Evolutionary conservation across 2,888 invertebrate species (phyloP).

Genomic region (Molorchus minor): DNA sequence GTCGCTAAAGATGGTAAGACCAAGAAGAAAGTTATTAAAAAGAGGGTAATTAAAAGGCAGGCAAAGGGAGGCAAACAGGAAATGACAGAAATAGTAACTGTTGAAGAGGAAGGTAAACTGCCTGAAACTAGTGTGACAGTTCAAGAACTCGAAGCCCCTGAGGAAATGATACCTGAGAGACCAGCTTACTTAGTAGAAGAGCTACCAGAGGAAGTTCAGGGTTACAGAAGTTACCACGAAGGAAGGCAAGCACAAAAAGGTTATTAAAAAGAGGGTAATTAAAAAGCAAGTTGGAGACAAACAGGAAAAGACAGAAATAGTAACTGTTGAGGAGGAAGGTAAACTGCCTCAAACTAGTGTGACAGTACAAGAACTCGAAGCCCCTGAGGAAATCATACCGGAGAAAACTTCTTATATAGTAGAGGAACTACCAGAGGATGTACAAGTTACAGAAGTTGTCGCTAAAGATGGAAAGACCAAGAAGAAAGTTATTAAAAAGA

Average conservation of each 20-base stretch:
- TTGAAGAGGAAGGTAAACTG: slow-evolving; percentile 48
- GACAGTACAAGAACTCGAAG: slow-evolving; percentile 48
- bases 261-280: slow-evolving; percentile 54
- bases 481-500: slow-evolving; percentile 53
- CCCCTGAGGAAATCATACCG: slow-evolving; percentile 43
- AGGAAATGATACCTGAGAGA: slow-evolving; percentile 40
- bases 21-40: slow-evolving; percentile 48
- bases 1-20: slow-evolving; percentile 51
- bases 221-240: slow-evolving; percentile 39
- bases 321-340: slow-evolving; percentile 55
- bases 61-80: slow-evolving; percentile 54
- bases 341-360: slow-evolving; percentile 57
- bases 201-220: slow-evolving; percentile 47
- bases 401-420: slow-evolving; percentile 34
- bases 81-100: slow-evolving; percentile 59
- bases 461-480: slow-evolving; percentile 45
- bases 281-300: slow-evolving; percentile 46
- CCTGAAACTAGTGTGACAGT: slow-evolving; percentile 52
- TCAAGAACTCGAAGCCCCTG: slow-evolving; percentile 42
- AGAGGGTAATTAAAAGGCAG: slow-evolving; percentile 52
- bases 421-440: slow-evolving; percentile 48
- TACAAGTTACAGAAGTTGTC: slow-evolving; percentile 45
- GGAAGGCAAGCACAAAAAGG: too few species aligned
- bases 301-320: slow-evolving; percentile 55
- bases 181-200: slow-evolving; percentile 44